Conservation (phyloP, 2,888 invertebrate species). For the Hoplodrina blanda region DNA sequence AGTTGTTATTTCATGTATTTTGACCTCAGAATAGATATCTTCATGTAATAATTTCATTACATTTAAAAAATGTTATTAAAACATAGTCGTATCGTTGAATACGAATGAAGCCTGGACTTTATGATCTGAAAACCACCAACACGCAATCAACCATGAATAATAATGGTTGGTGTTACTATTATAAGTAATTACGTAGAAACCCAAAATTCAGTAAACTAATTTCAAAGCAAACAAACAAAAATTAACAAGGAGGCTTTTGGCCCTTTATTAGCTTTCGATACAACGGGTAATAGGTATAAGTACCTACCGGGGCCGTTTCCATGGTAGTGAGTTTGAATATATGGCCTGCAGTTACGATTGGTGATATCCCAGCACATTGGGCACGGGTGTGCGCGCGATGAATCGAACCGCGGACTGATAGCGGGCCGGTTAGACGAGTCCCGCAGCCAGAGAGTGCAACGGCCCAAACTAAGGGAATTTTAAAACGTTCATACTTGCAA, state of each 20-base stretch:
- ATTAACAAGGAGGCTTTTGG: not conserved
- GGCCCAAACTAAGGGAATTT: conserved; percentile 89
- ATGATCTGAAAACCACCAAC: conserved; percentile 1
- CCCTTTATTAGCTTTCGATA: conserved; percentile 2
- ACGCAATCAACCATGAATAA: not conserved
- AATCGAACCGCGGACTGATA: conserved; percentile 88
- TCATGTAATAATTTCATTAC: no score
- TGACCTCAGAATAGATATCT: no score
- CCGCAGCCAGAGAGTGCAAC: conserved; percentile 86
- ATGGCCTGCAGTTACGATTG: conserved; percentile 83
- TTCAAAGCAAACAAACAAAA: conserved; percentile 2
- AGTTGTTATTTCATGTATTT: no score
- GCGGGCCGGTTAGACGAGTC: conserved; percentile 90
- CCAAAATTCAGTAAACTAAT: not conserved
- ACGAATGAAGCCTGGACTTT: no score
- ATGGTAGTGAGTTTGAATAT: conserved; percentile 74
- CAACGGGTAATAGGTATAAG: conserved; percentile 16
- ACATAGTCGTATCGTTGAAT: no score
- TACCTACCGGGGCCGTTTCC: conserved; percentile 54
- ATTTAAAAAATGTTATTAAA: no score
- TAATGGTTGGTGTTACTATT: not conserved
- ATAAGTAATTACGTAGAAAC: not conserved
- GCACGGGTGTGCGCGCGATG: conserved; percentile 84
- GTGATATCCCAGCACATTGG: conserved; percentile 84
- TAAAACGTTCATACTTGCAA: conserved; percentile 86